A percentile compares a stretch with the other conserved stretches of the same genome.
These are phyloP conservation scores for Turritopsis rubra DNA, from an alignment of 30 jellyfish, hydroid and myxozoan genomes.

Conservation along the genomic window DNA sequence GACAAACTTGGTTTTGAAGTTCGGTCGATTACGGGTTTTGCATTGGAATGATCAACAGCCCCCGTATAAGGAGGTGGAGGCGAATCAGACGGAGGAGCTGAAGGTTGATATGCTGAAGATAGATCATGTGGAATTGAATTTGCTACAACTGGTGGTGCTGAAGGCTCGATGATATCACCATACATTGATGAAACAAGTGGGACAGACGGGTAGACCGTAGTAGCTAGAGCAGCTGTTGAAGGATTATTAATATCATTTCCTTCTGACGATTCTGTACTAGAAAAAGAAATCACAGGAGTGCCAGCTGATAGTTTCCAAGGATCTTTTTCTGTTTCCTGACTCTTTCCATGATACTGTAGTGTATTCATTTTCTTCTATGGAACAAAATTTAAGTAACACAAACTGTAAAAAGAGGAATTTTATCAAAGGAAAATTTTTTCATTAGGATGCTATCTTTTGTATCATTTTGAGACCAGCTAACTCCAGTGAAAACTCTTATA, in stretches of 20 bases:
- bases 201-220: neutral
- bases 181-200: neutral
- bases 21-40: neutral
- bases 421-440: no score
- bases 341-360: no score
- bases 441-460: no score
- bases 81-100: neutral
- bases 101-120: constrained; percentile 13
- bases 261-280: neutral
- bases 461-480: no score
- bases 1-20: constrained; percentile 5
- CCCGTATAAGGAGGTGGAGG: neutral
- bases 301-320: neutral
- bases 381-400: no score
- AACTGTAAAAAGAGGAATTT: no score
- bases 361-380: no score
- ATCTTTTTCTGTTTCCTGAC: neutral
- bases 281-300: neutral
- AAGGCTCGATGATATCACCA: constrained; percentile 8
- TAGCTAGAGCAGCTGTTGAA: neutral
- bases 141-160: constrained; percentile 13
- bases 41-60: neutral
- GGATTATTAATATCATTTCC: neutral
- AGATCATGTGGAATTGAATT: neutral
- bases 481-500: neutral